Percentiles rank a stretch among this genome's conserved stretches.
phyloP scores from a whole-genome alignment of 2,797 vertebrate genomes.

The Gallinago nigripennis region DNA sequence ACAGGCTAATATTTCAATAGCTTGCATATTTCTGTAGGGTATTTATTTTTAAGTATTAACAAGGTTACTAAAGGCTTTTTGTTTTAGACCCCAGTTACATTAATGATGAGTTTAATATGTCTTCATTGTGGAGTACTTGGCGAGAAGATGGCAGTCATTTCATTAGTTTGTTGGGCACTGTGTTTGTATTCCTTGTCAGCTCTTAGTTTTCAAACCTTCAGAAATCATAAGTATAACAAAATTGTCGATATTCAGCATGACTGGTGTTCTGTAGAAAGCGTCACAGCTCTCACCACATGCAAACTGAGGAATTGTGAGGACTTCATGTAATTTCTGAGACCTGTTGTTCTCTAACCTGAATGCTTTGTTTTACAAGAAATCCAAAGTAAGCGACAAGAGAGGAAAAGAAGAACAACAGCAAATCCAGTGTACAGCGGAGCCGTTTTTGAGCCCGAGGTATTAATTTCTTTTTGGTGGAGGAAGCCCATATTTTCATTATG shows the following conservation, averaged over 20 bases:
- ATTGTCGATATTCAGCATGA: not conserved
- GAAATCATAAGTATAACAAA: not conserved
- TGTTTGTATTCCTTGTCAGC: not conserved
- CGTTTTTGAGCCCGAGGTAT: conserved; percentile 95
- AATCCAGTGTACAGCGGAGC: conserved; percentile 98
- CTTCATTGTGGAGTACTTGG: not conserved
- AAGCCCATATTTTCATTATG: conserved; percentile 1
- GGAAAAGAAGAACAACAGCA: conserved; percentile 97
- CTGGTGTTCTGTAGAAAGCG: not conserved
- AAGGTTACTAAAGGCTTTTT: not conserved
- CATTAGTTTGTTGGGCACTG: not conserved
- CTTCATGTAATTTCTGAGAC: not conserved
- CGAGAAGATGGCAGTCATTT: not conserved
- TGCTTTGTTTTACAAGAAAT: conserved; percentile 85
- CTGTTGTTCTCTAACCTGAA: conserved; percentile 44
- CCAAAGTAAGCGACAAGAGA: conserved; percentile 96
- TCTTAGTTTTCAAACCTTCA: conserved; percentile 6
- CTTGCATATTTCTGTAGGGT: not conserved
- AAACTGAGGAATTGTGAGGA: not conserved
- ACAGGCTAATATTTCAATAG: not conserved
- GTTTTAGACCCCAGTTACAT: not conserved
- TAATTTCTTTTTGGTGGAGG: not conserved
- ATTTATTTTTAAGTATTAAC: not conserved
- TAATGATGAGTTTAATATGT: not conserved
- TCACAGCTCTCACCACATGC: not conserved